Base-by-base conservation (phyloP, 2,888 invertebrate species). In the Onthophagus sagittarius region DNA sequence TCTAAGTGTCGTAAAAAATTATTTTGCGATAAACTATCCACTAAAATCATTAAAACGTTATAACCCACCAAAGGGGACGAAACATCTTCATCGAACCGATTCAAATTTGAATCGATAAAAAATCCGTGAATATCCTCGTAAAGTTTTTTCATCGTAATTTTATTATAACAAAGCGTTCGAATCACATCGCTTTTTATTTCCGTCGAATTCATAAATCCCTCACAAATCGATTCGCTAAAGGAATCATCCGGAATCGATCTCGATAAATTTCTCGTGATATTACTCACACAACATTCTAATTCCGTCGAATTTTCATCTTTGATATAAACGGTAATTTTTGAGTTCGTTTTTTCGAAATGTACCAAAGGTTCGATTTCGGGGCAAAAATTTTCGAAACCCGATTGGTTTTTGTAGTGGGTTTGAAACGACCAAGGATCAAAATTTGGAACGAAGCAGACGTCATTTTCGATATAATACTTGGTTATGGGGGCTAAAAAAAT, bases 1-100 rank as follows among this genome's bases (percentile, higher is more conserved):
- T 92, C 91, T 90, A 96, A 91, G 6, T 92, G 90, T 71, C 94
- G 88, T 15, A 90, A 87, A 72, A 94, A 88, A 82, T 95, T 94
- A 63, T 93, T 86, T 73, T 94, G 85, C 0, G 96, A 96, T 79
- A 96, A 91, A 63, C 94, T 93, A 81, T 96, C 95, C 79, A 96
- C 91, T 63, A 96, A 96, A 15, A 97, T 83, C 81, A 96, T 86
- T 32, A 96, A 84, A 0, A 96, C 90, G 81, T 91, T 93, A 15
- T 91, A 84, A 63, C 39, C 39, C 2, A 53, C 6, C 39, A 86
- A 86, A 33, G 63, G 64, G 2, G n/a, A 13, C 5, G 9, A 23
- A 0, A 6, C 67, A 76, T 82, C 75, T 80, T 87, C 82, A 77
- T 88, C 84, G 77, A 88, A 83, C 76, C 86, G 84, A 77, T 86